Conservation (phyloP, 2,797 vertebrate genomes). For the Chelidonichthys spinosus region DNA sequence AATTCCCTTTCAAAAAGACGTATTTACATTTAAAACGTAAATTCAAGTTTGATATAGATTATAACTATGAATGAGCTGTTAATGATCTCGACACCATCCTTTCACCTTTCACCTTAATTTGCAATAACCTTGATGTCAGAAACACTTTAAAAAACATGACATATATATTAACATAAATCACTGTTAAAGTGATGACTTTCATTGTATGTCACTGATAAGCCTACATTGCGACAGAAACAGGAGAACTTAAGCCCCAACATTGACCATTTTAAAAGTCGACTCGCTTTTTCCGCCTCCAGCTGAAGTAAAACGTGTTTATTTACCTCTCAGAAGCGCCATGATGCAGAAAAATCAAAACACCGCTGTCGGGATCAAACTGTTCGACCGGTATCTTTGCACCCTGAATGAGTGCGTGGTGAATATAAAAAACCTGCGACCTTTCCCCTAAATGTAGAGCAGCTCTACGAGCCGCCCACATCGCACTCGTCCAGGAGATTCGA, state of each 20-base stretch:
- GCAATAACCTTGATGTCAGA: background rate
- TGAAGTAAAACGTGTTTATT: constrained; percentile 13
- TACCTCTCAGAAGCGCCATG: constrained; percentile 86
- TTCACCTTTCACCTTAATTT: constrained; percentile 60
- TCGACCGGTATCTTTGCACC: background rate
- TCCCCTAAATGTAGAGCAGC: constrained; percentile 61
- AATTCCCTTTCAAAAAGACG: background rate
- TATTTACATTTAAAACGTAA: background rate
- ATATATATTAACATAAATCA: background rate
- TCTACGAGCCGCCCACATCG: background rate
- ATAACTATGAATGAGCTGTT: background rate
- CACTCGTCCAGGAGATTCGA: constrained; percentile 55
- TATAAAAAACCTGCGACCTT: constrained; percentile 65
- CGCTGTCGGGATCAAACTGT: constrained; percentile 18
- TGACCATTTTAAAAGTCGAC: background rate
- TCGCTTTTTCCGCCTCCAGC: background rate
- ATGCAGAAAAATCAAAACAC: constrained; percentile 18
- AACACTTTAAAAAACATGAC: background rate
- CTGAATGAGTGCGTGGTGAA: too few relatives aligned
- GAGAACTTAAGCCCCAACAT: accelerated
- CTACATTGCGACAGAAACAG: accelerated
- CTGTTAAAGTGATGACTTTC: background rate
- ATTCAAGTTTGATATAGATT: background rate
- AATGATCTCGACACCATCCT: constrained; percentile 4
- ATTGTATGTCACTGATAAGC: background rate